phyloP scores from a whole-genome alignment of 1,140 invertebrate genomes.

The Lepidurus packardi region DNA sequence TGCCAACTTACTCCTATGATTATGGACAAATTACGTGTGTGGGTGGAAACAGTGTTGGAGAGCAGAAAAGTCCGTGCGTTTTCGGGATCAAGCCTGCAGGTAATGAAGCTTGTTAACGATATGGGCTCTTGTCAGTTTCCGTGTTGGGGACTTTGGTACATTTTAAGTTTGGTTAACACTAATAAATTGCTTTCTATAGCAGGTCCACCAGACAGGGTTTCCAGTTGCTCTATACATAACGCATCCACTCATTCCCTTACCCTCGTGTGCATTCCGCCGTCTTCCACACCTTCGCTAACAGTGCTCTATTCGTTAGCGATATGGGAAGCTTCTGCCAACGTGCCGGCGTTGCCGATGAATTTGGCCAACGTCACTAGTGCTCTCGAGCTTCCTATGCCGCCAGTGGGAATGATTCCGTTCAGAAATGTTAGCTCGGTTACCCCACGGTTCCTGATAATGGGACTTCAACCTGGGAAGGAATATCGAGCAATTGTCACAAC shows the following conservation, averaged over 20 bases:
- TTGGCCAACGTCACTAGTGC: background rate
- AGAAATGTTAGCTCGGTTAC: conserved; percentile 22
- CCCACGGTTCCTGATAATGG: conserved; percentile 19
- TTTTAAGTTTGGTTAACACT: background rate
- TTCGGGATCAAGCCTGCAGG: conserved; percentile 24
- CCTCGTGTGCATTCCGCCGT: background rate
- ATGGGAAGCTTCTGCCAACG: background rate
- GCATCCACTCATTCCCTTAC: conserved; percentile 24
- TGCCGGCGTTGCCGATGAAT: background rate
- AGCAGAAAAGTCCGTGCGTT: conserved; percentile 12
- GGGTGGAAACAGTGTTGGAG: background rate
- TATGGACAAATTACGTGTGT: conserved; percentile 23
- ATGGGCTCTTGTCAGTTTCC: background rate
- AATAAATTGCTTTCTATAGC: background rate
- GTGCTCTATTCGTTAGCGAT: conserved; percentile 6
- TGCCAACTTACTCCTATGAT: background rate
- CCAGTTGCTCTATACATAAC: conserved; percentile 26
- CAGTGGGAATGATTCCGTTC: background rate
- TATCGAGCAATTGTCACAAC: background rate
- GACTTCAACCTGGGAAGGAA: conserved; percentile 24
- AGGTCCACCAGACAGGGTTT: conserved; percentile 20
- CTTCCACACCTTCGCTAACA: conserved; percentile 19
- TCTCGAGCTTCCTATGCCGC: background rate
- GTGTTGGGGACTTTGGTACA: background rate
- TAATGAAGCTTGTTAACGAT: background rate